Evolutionary conservation across 2,113 vertebrate genomes (phyloP).

Genomic region (Grantiella picta): DNA sequence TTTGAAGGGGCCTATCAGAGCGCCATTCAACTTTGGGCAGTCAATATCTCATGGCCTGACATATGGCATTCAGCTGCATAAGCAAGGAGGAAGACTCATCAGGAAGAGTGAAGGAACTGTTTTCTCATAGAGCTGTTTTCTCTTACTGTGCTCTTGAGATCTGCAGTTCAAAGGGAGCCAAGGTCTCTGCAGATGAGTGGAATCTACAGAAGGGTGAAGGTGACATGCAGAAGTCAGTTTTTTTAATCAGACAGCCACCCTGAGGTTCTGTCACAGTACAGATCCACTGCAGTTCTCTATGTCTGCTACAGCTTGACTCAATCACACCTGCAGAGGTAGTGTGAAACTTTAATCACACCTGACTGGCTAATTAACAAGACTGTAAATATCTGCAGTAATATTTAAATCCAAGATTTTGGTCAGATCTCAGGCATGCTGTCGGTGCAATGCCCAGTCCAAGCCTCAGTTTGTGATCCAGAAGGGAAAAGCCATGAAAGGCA

Average conservation of each 20-base stretch:
- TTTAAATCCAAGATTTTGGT: neutral
- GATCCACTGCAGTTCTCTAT: neutral
- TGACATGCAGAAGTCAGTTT: neutral
- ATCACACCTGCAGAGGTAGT: neutral
- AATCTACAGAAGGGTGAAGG: neutral
- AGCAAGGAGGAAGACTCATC: neutral
- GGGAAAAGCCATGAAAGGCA: neutral
- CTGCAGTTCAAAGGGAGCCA: slow-evolving; percentile 8
- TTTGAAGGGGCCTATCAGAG: neutral
- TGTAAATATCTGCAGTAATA: neutral
- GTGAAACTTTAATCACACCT: neutral
- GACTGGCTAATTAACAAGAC: neutral
- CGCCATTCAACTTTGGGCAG: neutral
- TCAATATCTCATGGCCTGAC: neutral
- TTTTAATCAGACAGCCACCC: neutral
- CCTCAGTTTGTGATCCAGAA: neutral
- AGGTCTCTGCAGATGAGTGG: neutral
- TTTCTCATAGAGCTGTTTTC: neutral
- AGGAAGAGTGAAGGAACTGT: neutral
- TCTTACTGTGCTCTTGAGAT: neutral
- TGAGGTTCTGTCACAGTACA: neutral
- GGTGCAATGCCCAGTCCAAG: neutral
- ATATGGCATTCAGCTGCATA: slow-evolving; percentile 33
- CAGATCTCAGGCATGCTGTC: neutral
- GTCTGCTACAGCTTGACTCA: neutral